phyloP scores from a whole-genome alignment of 2,797 vertebrate species.

The Aldrovandia affinis region DNA sequence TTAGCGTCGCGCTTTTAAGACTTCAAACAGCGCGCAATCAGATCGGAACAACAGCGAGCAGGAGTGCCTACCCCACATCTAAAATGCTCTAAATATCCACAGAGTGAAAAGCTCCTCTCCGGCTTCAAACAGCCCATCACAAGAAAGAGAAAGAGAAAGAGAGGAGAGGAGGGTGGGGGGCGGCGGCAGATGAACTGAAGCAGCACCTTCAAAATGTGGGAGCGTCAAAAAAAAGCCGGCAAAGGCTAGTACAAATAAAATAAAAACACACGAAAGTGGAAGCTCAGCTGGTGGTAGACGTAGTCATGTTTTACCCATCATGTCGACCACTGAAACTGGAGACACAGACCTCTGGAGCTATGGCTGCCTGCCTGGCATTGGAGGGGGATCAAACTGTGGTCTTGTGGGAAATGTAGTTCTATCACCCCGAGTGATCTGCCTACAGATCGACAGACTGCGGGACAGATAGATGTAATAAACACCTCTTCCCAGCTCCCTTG shows the following conservation, averaged over 20 bases:
- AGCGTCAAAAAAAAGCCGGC: not conserved
- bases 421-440: not conserved
- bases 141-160: not conserved
- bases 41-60: not conserved
- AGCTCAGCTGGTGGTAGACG: not conserved
- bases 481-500: conserved; percentile 23
- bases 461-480: conserved; percentile 31
- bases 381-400: not conserved
- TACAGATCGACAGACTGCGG: conserved; percentile 22
- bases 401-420: not conserved
- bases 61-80: not conserved
- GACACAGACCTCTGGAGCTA: not conserved
- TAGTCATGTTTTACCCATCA: too few species aligned
- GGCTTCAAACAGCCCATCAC: conserved; percentile 6
- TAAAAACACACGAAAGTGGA: not conserved
- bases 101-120: not conserved
- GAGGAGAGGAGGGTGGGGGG: not conserved
- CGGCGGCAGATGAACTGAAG: not conserved
- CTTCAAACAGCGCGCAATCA: conserved; percentile 6
- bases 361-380: not conserved
- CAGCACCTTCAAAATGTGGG: not conserved
- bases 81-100: not conserved
- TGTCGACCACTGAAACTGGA: not conserved
- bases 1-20: not conserved
- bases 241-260: not conserved